Evolutionary conservation across 2,888 invertebrate genomes (phyloP).

Genomic region (Lycophotia porphyrea): DNA sequence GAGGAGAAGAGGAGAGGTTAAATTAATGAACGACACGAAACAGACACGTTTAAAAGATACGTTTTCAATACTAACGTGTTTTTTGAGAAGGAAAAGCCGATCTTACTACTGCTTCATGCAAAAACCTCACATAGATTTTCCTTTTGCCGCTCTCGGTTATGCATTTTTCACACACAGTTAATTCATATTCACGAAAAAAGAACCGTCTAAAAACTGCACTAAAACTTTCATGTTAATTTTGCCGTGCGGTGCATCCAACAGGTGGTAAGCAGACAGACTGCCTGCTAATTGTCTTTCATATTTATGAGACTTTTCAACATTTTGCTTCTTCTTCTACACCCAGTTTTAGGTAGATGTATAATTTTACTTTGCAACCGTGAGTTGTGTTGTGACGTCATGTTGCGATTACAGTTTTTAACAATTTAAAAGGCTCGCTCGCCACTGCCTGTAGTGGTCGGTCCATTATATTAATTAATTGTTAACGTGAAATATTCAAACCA

Average conservation of each 20-base stretch:
- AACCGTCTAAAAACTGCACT: conserved; percentile 16
- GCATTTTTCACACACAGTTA: conserved; percentile 9
- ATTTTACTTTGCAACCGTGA: conserved; percentile 58
- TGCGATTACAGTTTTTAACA: conserved; percentile 35
- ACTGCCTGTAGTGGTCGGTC: conserved; percentile 6
- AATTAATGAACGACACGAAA: neutral
- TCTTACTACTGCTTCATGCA: neutral
- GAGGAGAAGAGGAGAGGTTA: too few species aligned
- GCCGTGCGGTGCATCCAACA: conserved; percentile 69
- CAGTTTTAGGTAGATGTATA: conserved; percentile 56
- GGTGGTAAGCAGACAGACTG: conserved; percentile 74
- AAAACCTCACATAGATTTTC: neutral
- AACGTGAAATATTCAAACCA: conserved; percentile 19
- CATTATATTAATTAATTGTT: conserved; percentile 34
- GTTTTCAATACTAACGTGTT: neutral
- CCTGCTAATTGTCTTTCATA: conserved; percentile 79
- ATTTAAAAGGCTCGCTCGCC: conserved; percentile 39
- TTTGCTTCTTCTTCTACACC: conserved; percentile 64
- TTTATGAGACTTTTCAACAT: conserved; percentile 77
- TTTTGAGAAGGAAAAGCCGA: neutral
- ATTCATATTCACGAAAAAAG: conserved; percentile 15
- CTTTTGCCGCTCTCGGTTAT: neutral
- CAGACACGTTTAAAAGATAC: neutral
- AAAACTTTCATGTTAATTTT: conserved; percentile 41
- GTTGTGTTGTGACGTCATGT: conserved; percentile 14